phyloP scores from a whole-genome alignment of 2,113 vertebrate genomes.

The Campylomormyrus tamandua region DNA sequence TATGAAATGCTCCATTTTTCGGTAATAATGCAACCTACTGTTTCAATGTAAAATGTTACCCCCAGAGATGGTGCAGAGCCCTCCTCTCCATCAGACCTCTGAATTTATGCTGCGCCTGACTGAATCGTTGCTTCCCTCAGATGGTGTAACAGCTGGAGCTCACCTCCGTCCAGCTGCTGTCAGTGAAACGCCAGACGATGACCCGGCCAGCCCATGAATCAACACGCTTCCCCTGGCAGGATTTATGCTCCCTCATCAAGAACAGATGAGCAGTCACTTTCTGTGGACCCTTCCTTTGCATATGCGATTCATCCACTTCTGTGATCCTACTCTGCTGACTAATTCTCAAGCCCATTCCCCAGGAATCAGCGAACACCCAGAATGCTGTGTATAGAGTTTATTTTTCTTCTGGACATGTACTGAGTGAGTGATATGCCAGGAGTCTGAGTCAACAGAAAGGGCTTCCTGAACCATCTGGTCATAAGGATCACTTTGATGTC shows the following conservation, averaged over 20 bases:
- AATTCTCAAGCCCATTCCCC: background rate
- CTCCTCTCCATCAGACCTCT: background rate
- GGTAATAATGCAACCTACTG: background rate
- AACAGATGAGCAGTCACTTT: background rate
- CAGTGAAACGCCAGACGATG: background rate
- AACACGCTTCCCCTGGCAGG: background rate
- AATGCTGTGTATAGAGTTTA: background rate
- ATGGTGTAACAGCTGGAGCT: background rate
- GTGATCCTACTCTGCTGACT: background rate
- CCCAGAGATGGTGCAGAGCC: background rate
- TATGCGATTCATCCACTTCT: background rate
- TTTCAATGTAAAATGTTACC: background rate
- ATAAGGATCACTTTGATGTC: background rate
- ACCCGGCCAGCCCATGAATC: background rate
- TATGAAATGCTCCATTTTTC: background rate
- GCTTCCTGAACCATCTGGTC: constrained; percentile 5
- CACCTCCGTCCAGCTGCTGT: background rate
- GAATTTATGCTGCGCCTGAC: background rate
- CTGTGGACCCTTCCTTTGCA: background rate
- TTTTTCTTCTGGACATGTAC: background rate
- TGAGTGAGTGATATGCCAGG: background rate
- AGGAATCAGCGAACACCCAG: background rate
- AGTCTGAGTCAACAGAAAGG: constrained; percentile 8
- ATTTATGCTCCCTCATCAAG: background rate
- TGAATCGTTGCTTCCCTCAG: background rate